Evolutionary conservation across 2,888 invertebrate genomes (phyloP), one percentile per base, ranked within the genome.

Genomic region (Torymus texanus): DNA sequence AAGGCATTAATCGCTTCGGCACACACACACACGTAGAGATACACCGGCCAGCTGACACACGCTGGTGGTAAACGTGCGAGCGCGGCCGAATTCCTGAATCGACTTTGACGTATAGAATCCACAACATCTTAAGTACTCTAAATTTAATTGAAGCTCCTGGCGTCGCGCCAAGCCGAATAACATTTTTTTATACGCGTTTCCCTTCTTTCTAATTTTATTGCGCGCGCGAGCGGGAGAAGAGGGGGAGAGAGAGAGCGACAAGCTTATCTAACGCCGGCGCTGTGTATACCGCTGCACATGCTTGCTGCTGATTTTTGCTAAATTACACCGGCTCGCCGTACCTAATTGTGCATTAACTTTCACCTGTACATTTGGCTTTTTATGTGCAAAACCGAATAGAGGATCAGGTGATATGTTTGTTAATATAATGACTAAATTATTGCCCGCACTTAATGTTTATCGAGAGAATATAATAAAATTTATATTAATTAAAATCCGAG

Each of bases 61-160:
- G 50, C 53, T n/a, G 63, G 16, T 18, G 11, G 18, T 41, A 41
- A 41, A 8, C 41, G 8, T 8, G 12, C 62, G 59, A 53, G 24
- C 18, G 50, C 51, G 14, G 50, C 53, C 66, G 75, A 71, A 79
- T 79, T 79, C 68, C 66, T 41, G 66, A 56, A 66, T 71, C 72
- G 71, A 67, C 71, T 70, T 75, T 79, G 72, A 78, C 76, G 77
- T 70, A 62, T 63, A 79, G 68, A 78, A 78, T 78, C 24, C 71
- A 66, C 65, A 75, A 79, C 75, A 71, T 79, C 71, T 75, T 75
- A 72, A 79, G 72, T 75, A 75, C 79, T 79, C 79, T 75, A 67
- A 75, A 75, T 79, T 79, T 79, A 79, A 79, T 79, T 79, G 71
- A 79, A 72, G 55, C 63, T 13, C 24, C 3, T 79, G 71, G 79